A percentile compares a stretch with the other conserved stretches of the same genome.
Conservation (phyloP, 2,113 vertebrate genomes). For the Polypterus bichir region DNA sequence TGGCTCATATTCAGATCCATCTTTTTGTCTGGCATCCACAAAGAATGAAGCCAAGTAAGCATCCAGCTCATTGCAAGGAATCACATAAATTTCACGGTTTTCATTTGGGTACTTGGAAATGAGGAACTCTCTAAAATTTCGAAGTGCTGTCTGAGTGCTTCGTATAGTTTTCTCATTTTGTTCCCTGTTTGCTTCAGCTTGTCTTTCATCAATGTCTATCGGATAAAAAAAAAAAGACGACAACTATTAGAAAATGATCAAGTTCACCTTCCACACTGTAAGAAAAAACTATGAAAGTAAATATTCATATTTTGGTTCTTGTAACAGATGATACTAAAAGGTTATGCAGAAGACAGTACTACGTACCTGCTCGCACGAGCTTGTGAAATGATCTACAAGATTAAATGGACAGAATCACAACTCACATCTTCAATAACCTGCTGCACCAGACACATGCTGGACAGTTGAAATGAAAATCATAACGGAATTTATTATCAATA, state of each 20-base stretch:
- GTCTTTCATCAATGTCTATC: conserved; percentile 60
- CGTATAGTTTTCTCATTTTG: conserved; percentile 76
- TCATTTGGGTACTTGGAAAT: conserved; percentile 68
- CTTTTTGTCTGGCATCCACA: conserved; percentile 68
- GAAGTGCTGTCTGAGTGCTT: conserved; percentile 66
- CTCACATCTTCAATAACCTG: conserved; percentile 21
- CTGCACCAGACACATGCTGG: conserved; percentile 21
- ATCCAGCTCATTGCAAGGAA: conserved; percentile 67
- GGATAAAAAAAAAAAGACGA: conserved; percentile 6
- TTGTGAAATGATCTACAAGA: conserved; percentile 36
- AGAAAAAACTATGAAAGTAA: neutral
- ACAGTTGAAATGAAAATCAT: conserved; percentile 26
- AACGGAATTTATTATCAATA: conserved; percentile 17
- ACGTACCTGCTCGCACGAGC: conserved; percentile 36
- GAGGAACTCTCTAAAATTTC: conserved; percentile 71
- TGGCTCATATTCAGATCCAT: conserved; percentile 71
- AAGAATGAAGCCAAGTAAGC: conserved; percentile 71
- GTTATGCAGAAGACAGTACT: conserved; percentile 23
- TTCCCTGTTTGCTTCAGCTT: conserved; percentile 61
- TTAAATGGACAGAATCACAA: conserved; percentile 24
- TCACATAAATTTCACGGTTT: conserved; percentile 62
- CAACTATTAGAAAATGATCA: too few species aligned
- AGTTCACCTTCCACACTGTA: conserved; percentile 38
- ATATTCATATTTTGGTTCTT: neutral
- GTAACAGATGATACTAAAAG: conserved; percentile 28